Evolutionary conservation across 2,113 vertebrate genomes (phyloP).

Genomic region (Pomatorhinus ruficollis): DNA sequence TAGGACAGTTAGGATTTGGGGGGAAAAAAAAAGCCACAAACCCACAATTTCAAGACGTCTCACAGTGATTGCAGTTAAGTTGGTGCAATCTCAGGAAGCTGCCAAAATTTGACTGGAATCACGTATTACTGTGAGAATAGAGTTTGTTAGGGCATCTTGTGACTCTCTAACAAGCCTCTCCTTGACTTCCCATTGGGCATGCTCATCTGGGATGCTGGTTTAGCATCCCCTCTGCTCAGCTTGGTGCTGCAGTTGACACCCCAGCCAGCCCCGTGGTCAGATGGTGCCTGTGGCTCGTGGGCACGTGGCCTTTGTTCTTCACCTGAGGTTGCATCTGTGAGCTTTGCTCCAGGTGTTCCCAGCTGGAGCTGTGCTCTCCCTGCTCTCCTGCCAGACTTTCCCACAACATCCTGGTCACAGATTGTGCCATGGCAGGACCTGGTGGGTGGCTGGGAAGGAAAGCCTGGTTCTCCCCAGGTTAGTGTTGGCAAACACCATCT

Average conservation of each 20-base stretch:
- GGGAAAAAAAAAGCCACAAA: rapidly evolving
- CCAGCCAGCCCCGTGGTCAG: not conserved
- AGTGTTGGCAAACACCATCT: not conserved
- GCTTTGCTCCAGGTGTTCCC: conserved; percentile 25
- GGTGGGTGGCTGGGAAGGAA: not conserved
- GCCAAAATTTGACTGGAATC: not conserved
- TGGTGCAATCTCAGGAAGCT: not conserved
- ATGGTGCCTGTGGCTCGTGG: not conserved
- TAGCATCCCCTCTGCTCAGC: not conserved
- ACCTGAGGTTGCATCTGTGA: not conserved
- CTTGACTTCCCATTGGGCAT: not conserved
- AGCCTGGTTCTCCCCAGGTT: not conserved
- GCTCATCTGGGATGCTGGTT: too few species aligned
- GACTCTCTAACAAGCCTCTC: not conserved
- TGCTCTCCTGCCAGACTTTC: not conserved
- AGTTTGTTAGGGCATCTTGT: not conserved
- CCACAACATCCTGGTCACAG: not conserved
- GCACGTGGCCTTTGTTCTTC: not conserved
- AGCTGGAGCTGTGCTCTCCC: not conserved
- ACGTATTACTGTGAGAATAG: not conserved
- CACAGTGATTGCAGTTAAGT: not conserved
- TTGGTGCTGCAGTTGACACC: not conserved
- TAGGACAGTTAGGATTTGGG: not conserved
- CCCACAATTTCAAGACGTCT: rapidly evolving
- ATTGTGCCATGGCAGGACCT: not conserved